Evolutionary conservation across 1,140 invertebrate genomes (phyloP).

Genomic region (Zaprionus tsacasi): DNA sequence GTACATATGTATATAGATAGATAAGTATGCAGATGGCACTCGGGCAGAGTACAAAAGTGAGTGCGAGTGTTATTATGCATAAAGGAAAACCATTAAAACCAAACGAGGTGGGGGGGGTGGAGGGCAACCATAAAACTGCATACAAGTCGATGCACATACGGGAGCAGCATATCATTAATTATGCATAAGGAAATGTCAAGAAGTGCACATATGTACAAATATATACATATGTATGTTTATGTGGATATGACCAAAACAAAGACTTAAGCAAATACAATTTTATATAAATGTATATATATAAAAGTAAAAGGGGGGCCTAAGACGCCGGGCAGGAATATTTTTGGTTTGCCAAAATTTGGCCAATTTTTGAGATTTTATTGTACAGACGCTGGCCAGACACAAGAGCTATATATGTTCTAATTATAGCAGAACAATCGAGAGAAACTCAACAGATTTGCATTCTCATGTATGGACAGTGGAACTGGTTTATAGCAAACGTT

Average conservation of each 20-base stretch:
- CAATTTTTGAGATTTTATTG: constrained; percentile 21
- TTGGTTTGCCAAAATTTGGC: constrained; percentile 16
- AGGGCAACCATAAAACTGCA: constrained; percentile 50
- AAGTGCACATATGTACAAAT: constrained; percentile 2
- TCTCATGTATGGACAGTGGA: neutral
- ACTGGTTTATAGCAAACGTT: neutral
- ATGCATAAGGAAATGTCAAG: constrained; percentile 35
- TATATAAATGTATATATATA: neutral
- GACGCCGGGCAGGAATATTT: neutral
- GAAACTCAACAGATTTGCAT: constrained; percentile 38
- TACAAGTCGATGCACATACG: constrained; percentile 27
- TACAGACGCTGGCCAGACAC: constrained; percentile 38
- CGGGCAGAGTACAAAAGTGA: neutral
- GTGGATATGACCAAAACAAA: constrained; percentile 10
- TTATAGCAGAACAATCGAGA: constrained; percentile 40
- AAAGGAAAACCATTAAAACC: constrained; percentile 22
- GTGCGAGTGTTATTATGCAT: constrained; percentile 4
- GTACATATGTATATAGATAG: neutral
- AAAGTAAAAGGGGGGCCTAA: neutral
- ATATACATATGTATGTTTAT: constrained; percentile 5
- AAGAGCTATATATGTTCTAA: constrained; percentile 29
- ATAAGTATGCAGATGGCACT: constrained; percentile 2
- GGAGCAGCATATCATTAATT: constrained; percentile 42
- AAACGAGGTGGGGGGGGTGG: neutral
- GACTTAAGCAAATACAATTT: neutral